These are phyloP conservation scores for Phoxinus phoxinus DNA, from an alignment of 2,113 vertebrate genomes.

Conservation along the genomic window DNA sequence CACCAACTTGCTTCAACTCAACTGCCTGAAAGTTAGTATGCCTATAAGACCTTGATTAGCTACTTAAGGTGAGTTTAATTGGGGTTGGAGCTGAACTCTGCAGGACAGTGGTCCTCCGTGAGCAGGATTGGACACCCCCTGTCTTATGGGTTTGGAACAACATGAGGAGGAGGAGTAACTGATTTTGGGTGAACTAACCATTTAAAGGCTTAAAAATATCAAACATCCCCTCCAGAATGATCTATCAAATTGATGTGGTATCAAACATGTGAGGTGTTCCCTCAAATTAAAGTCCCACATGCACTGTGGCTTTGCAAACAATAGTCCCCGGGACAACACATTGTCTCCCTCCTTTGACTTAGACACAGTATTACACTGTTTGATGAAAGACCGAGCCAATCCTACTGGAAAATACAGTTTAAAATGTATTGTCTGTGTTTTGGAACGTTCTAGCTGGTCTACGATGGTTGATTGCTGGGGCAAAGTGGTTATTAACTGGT, in stretches of 20 bases:
- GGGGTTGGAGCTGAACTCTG: too few species aligned
- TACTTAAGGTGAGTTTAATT: too few species aligned
- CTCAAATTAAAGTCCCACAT: background rate
- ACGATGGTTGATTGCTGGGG: background rate
- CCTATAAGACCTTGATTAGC: too few species aligned
- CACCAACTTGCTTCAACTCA: too few species aligned
- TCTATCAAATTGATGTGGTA: background rate
- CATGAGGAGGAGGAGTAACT: too few species aligned
- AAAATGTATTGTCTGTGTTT: background rate
- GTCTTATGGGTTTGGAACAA: too few species aligned
- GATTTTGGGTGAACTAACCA: too few species aligned
- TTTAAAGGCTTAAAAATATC: background rate
- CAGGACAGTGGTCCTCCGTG: too few species aligned
- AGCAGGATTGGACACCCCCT: too few species aligned
- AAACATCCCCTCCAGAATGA: background rate
- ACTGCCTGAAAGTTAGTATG: too few species aligned
- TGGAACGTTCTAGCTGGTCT: background rate
- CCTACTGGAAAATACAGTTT: background rate
- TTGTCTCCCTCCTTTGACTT: conserved; percentile 26
- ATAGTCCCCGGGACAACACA: conserved; percentile 23
- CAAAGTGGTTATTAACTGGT: background rate
- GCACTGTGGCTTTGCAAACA: conserved; percentile 7
- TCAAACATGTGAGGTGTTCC: background rate
- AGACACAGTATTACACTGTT: background rate
- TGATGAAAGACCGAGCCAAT: background rate